Conservation (phyloP, 2,888 invertebrate species). For the Coenonympha arcania region DNA sequence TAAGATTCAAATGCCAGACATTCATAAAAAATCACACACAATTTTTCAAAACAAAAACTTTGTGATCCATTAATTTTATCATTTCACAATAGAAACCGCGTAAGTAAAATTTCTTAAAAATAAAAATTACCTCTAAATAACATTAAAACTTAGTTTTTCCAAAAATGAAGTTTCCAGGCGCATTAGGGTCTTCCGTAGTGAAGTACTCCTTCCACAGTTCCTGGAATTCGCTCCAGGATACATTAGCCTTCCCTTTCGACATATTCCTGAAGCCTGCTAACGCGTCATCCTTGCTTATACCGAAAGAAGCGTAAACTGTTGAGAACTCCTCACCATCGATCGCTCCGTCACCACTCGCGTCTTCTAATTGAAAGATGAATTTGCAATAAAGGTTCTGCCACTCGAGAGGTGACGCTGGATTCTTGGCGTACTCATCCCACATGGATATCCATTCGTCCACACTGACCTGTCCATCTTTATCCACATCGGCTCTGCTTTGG, state of each 20-base stretch:
- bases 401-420: constrained; percentile 81
- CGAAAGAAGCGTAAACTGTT: constrained; percentile 85
- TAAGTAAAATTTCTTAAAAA: no score
- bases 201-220: constrained; percentile 90
- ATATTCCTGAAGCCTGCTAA: constrained; percentile 85
- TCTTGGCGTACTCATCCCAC: constrained; percentile 87
- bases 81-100: no score
- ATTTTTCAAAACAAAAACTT: no score
- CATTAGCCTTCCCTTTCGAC: constrained; percentile 80
- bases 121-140: no score
- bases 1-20: no score
- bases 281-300: constrained; percentile 81
- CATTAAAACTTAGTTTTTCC: constrained; percentile 82
- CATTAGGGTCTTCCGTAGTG: constrained; percentile 81
- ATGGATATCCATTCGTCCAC: constrained; percentile 90
- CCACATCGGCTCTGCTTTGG: constrained; percentile 84
- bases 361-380: constrained; percentile 90
- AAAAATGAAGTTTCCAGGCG: constrained; percentile 90
- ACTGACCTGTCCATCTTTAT: constrained; percentile 89
- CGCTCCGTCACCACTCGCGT: constrained; percentile 82
- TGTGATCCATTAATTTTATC: no score
- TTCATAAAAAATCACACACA: no score
- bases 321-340: constrained; percentile 90
- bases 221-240: constrained; percentile 84
- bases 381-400: constrained; percentile 91